Conservation (phyloP, 2,888 invertebrate species). For the Plagodis pulveraria region DNA sequence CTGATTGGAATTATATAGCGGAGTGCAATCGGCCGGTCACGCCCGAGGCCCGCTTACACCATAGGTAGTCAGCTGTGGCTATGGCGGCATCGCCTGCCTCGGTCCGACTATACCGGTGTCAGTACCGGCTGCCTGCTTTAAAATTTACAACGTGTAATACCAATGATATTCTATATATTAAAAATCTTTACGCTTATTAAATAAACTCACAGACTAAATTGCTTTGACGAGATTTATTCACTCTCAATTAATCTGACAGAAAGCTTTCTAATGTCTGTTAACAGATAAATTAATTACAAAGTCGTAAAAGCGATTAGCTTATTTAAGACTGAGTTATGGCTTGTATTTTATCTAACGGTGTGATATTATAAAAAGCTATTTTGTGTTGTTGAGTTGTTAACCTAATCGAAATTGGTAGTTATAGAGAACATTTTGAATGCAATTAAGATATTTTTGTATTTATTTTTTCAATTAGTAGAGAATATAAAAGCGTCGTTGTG, state of each 20-base stretch:
- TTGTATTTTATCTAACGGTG: slow-evolving; percentile 15
- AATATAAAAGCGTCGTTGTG: slow-evolving; percentile 24
- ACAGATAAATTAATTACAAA: slow-evolving; percentile 27
- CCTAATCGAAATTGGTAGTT: slow-evolving; percentile 19
- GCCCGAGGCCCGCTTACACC: slow-evolving; percentile 55
- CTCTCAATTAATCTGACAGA: slow-evolving; percentile 23
- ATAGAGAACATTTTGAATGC: slow-evolving; percentile 11
- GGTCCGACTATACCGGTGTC: not conserved
- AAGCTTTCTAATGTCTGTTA: slow-evolving; percentile 24
- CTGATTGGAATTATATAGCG: slow-evolving; percentile 71
- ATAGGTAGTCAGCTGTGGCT: slow-evolving; percentile 23
- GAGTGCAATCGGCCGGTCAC: slow-evolving; percentile 58
- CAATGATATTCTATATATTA: slow-evolving; percentile 22
- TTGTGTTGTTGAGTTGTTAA: slow-evolving; percentile 17
- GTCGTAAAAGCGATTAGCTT: slow-evolving; percentile 28
- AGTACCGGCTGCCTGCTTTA: not conserved
- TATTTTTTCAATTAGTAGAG: slow-evolving; percentile 6
- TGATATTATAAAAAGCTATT: slow-evolving; percentile 22
- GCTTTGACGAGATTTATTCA: slow-evolving; percentile 22
- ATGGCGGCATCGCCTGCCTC: not conserved
- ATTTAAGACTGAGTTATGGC: slow-evolving; percentile 24
- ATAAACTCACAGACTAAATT: slow-evolving; percentile 16
- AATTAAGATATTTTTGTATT: slow-evolving; percentile 11
- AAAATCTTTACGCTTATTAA: slow-evolving; percentile 25
- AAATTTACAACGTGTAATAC: slow-evolving; percentile 12